These are phyloP conservation scores for Neomorphus geoffroyi DNA, from an alignment of 2,797 vertebrate species.

Conservation along the genomic window DNA sequence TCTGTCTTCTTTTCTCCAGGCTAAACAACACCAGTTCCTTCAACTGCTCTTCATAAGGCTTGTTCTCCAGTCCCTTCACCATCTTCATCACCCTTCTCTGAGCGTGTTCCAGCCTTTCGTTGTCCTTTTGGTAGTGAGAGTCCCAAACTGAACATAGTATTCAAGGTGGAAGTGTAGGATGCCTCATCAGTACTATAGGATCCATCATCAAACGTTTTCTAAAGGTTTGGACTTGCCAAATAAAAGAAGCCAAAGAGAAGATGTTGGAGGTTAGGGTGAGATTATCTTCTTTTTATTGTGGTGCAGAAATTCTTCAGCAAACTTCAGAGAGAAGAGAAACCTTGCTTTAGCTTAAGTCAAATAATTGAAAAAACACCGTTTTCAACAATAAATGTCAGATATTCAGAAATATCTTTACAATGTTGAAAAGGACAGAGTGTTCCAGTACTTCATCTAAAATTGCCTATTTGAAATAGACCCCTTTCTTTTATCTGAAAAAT, in stretches of 20 bases:
- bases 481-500: not conserved
- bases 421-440: not conserved
- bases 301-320: not conserved
- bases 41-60: no score
- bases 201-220: not conserved
- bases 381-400: not conserved
- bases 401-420: not conserved
- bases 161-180: no score
- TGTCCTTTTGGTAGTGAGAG: no score
- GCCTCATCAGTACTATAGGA: not conserved
- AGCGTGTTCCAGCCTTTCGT: no score
- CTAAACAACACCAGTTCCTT: no score
- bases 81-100: no score
- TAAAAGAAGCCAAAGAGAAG: not conserved
- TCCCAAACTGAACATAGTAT: no score
- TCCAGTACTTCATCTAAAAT: not conserved
- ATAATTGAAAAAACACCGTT: not conserved
- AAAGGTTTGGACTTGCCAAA: not conserved
- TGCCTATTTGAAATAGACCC: not conserved
- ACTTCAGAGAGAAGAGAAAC: not conserved
- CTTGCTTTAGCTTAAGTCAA: not conserved
- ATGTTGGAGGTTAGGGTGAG: not conserved
- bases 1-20: no score
- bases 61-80: no score
- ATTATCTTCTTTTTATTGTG: not conserved